Conservation (phyloP, 2,113 vertebrate species). For the Xiphophorus hellerii region DNA sequence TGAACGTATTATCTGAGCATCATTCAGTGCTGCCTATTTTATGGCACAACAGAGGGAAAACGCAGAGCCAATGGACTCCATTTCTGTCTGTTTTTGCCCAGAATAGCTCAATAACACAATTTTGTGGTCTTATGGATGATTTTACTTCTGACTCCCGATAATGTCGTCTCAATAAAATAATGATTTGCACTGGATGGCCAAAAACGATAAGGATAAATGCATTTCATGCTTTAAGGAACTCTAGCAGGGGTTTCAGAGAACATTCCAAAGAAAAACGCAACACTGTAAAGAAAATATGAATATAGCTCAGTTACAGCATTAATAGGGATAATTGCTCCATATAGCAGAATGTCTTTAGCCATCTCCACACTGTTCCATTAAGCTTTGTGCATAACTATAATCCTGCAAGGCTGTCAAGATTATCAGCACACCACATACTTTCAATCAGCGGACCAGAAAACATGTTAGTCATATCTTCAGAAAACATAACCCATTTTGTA, state of each 20-base stretch:
- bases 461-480: conserved; percentile 43
- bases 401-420: conserved; percentile 29
- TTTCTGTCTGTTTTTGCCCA: background rate
- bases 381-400: conserved; percentile 37
- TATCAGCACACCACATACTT: conserved; percentile 48
- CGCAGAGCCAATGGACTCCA: background rate
- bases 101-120: background rate
- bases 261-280: background rate
- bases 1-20: background rate
- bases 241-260: background rate
- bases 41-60: background rate
- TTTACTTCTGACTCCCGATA: background rate
- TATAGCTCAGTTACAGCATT: background rate
- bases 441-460: conserved; percentile 27
- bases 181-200: background rate
- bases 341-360: conserved; percentile 18
- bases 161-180: background rate
- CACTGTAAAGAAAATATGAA: background rate
- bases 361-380: conserved; percentile 40
- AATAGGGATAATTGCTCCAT: background rate
- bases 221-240: background rate
- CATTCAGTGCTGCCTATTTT: background rate
- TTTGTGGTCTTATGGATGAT: background rate
- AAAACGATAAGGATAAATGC: background rate
- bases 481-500: conserved; percentile 30